Evolutionary conservation across 1,140 invertebrate species (phyloP).

Genomic region (Nephotettix cincticeps): DNA sequence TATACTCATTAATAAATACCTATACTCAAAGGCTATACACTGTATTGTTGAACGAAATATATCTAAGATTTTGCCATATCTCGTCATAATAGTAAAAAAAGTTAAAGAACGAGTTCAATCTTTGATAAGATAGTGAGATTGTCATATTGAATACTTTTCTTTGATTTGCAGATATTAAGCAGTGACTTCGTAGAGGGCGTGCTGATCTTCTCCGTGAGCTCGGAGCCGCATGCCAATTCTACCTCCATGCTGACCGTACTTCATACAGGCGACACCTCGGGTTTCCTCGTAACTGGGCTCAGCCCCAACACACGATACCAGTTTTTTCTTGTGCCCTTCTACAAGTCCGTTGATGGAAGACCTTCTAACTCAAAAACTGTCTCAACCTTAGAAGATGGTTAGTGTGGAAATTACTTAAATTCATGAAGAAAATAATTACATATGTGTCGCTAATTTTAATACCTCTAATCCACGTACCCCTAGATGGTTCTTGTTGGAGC

Average conservation of each 20-base stretch:
- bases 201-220: constrained; percentile 46
- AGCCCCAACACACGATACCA: constrained; percentile 71
- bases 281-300: constrained; percentile 68
- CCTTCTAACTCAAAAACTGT: constrained; percentile 71
- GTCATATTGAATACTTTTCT: too few species aligned
- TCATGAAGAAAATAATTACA: too few species aligned
- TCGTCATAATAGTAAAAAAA: too few species aligned
- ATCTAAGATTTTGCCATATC: too few species aligned
- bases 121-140: too few species aligned
- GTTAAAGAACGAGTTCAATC: too few species aligned
- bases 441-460: too few species aligned
- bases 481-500: too few species aligned
- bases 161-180: constrained; percentile 61
- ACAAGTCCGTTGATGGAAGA: constrained; percentile 71
- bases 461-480: too few species aligned
- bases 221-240: constrained; percentile 55
- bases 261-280: constrained; percentile 67
- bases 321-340: constrained; percentile 78
- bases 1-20: too few species aligned
- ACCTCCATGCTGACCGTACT: constrained; percentile 76
- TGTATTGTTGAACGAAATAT: too few species aligned
- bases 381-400: constrained; percentile 73
- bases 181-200: constrained; percentile 71
- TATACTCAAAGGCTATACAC: too few species aligned
- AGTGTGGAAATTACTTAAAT: constrained; percentile 40